phyloP scores from a whole-genome alignment of 2,888 invertebrate genomes.

The Scaptomyza flava region DNA sequence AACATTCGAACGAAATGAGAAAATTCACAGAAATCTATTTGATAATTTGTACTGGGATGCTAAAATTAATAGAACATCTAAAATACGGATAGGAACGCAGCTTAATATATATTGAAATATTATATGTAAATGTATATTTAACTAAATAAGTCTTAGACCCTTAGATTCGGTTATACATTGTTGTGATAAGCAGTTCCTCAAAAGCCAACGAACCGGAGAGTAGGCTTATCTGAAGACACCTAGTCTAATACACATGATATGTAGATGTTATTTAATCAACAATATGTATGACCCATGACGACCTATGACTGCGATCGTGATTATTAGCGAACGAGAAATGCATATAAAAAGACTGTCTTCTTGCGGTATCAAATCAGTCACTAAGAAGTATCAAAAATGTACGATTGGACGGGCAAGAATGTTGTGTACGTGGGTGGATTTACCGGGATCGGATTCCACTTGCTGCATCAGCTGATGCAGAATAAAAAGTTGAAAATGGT shows the following conservation, averaged over 20 bases:
- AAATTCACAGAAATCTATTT: no score
- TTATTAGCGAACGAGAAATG: constrained; percentile 2
- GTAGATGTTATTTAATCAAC: constrained; percentile 12
- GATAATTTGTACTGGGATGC: no score
- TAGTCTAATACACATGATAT: constrained; percentile 20
- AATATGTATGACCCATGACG: constrained; percentile 17
- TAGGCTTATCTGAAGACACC: constrained; percentile 29
- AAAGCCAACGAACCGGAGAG: constrained; percentile 25
- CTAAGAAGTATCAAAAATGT: constrained; percentile 63
- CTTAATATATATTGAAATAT: neutral
- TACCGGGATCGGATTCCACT: constrained; percentile 78
- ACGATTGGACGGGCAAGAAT: constrained; percentile 80
- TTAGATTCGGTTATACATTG: neutral
- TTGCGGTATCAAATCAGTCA: neutral
- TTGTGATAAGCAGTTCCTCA: constrained; percentile 24
- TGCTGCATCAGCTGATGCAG: constrained; percentile 77
- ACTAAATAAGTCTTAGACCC: constrained; percentile 3
- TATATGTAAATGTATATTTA: neutral
- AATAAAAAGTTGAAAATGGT: constrained; percentile 75
- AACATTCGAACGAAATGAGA: no score
- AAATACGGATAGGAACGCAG: no score
- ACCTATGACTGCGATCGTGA: constrained; percentile 1
- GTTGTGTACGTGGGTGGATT: constrained; percentile 80
- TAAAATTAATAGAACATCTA: no score
- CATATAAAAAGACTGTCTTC: constrained; percentile 22